A percentile compares a stretch with the other conserved stretches of the same genome.
Conservation (phyloP, 2,888 invertebrate species). For the Malthinus seriepunctatus region DNA sequence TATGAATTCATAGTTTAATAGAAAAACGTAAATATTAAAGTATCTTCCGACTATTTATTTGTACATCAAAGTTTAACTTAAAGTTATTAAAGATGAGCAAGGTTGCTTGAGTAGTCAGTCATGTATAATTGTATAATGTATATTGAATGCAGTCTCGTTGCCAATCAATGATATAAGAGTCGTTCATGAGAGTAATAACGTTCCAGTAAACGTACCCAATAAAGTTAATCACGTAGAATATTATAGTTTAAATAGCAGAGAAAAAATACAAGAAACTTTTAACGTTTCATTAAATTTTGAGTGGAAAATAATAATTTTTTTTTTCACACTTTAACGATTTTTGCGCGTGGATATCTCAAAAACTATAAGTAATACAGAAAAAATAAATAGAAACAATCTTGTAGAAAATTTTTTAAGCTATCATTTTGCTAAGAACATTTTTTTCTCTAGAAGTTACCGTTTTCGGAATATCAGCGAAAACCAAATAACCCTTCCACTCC, state of each 20-base stretch:
- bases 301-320: too few relatives aligned
- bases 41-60: too few relatives aligned
- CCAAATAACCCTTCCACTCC: too few relatives aligned
- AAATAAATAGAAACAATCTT: too few relatives aligned
- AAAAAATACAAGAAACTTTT: neutral
- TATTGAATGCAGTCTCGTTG: slow-evolving; percentile 19
- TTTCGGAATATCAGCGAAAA: too few relatives aligned
- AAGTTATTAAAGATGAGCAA: slow-evolving; percentile 28
- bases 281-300: too few relatives aligned
- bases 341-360: too few relatives aligned
- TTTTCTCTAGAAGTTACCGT: too few relatives aligned
- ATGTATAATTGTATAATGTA: slow-evolving; percentile 22
- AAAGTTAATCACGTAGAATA: slow-evolving; percentile 1
- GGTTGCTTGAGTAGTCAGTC: slow-evolving; percentile 16
- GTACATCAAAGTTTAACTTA: slow-evolving; percentile 11
- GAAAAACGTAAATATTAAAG: neutral
- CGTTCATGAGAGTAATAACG: slow-evolving; percentile 18
- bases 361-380: too few relatives aligned
- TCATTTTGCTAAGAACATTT: too few relatives aligned
- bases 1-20: neutral
- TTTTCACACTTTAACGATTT: too few relatives aligned
- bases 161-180: slow-evolving; percentile 23
- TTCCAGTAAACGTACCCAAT: slow-evolving; percentile 5
- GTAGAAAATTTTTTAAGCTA: too few relatives aligned
- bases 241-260: neutral